Base-by-base conservation (phyloP, 2,888 invertebrate species). In the Caenorhabditis auriculariae region DNA sequence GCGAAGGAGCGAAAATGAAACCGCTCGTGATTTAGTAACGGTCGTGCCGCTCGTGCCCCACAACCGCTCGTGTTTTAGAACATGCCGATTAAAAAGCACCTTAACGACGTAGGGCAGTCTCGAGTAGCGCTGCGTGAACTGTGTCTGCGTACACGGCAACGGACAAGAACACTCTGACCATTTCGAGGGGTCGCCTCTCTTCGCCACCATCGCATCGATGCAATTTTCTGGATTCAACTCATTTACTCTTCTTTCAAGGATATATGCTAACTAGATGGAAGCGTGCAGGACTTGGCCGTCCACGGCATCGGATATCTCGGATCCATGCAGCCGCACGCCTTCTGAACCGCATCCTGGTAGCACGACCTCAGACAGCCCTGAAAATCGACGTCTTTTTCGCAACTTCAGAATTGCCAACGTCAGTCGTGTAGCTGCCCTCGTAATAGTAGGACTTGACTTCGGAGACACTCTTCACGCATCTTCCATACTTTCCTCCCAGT, bases 341-440 rank as follows among this genome's bases (percentile, higher is more conserved):
- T 42, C 15, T 60, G 28, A 1, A 74, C 59, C 9, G 60, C 55
- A 26, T 60, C 60, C 42, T 74, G 74, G 43, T 74, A 74, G 53
- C 74, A 70, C 9, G 66, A 66, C 41, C 72, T 49, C 5, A 72
- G 50, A 52, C 74, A 74, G n/a, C 68, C 72, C 70, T 72, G 26
- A 17, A 45, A 43, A 43, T 46, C 17, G 7, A 39, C 29, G 12
- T 32, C 1, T 1, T 19, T 12, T 28, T 37, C 6, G 5, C 17
- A 32, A 42, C 6, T 26, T 7, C 32, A 5, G 26, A 9, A 5
- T n/a, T 29, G 45, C 64, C 60, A 19, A 73, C 74, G 61, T 72
- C 70, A 4, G 66, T 61, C 1, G 67, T 65, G 47, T 75, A 75
- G 4, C 58, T 52, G 35, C 75, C 73, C 21, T 56, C 56, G 43